Conservation (phyloP, 2,113 vertebrate genomes). For the Sitta europaea region DNA sequence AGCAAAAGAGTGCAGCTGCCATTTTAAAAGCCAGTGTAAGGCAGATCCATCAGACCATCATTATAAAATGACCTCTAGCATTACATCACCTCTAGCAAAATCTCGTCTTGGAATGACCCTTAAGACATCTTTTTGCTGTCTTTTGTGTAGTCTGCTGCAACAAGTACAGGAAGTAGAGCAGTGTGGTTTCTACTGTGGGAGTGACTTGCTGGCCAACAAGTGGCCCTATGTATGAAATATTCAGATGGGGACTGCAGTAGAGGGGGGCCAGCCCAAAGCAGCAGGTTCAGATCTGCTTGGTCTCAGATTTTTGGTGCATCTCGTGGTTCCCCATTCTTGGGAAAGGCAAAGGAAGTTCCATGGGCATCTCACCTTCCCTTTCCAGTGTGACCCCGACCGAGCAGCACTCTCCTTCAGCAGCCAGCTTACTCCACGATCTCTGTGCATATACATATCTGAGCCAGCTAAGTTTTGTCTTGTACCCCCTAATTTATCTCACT, state of each 20-base stretch:
- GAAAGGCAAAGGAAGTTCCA: not conserved
- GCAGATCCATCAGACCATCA: not conserved
- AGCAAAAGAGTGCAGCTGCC: not conserved
- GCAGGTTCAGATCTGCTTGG: not conserved
- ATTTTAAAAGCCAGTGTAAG: not conserved
- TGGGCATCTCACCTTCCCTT: not conserved
- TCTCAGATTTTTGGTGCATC: not conserved
- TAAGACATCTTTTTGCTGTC: not conserved
- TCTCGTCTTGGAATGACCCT: not conserved
- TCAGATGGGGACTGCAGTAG: not conserved
- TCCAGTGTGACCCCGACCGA: accelerated
- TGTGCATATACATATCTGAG: not conserved
- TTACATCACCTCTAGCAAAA: not conserved
- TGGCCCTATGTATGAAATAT: accelerated
- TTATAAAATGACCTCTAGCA: not conserved
- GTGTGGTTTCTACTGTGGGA: not conserved
- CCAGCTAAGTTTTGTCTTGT: not conserved
- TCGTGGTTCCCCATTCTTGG: accelerated
- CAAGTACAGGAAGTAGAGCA: not conserved
- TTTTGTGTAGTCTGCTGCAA: not conserved
- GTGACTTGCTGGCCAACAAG: accelerated
- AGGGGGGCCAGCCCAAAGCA: not conserved
- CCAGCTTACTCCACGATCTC: not conserved
- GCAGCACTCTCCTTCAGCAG: not conserved
- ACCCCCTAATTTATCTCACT: not conserved